Percentiles rank a stretch among this genome's conserved stretches.
Evolutionary conservation across 2,888 invertebrate species (phyloP).

Genomic region (Eupsilia transversa): DNA sequence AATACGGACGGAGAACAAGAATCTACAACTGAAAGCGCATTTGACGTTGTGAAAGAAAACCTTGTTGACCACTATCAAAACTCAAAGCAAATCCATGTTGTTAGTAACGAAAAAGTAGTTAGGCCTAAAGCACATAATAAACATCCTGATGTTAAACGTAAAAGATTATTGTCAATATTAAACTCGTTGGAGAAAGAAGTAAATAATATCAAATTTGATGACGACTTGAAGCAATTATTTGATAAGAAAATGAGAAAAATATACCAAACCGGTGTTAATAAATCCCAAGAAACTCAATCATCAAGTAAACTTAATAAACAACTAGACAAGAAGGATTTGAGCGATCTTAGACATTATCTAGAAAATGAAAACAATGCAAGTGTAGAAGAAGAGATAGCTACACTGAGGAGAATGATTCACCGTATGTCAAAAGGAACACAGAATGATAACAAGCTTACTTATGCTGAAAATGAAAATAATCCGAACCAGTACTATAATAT

Average conservation of each 20-base stretch:
- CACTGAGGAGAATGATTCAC: conserved; percentile 22
- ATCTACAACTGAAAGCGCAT: neutral
- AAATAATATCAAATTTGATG: conserved; percentile 23
- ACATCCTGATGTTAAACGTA: conserved; percentile 1
- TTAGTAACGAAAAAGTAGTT: neutral
- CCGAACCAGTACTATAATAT: neutral
- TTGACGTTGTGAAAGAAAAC: neutral
- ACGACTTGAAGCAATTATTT: conserved; percentile 29
- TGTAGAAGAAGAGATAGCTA: conserved; percentile 19
- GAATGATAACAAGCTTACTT: neutral
- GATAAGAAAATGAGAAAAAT: conserved; percentile 45
- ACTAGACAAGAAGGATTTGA: neutral
- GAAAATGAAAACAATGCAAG: conserved; percentile 8
- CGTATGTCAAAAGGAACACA: conserved; percentile 10
- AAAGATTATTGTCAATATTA: conserved; percentile 32
- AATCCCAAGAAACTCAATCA: neutral
- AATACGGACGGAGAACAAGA: neutral
- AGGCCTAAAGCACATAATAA: neutral
- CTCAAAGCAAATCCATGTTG: neutral
- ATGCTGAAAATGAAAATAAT: conserved; percentile 1
- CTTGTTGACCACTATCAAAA: neutral
- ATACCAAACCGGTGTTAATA: conserved; percentile 25
- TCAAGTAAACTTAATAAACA: neutral
- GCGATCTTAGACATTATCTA: neutral
- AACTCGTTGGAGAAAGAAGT: conserved; percentile 46